phyloP scores from a whole-genome alignment of 2,113 vertebrate genomes.

The Tichodroma muraria region DNA sequence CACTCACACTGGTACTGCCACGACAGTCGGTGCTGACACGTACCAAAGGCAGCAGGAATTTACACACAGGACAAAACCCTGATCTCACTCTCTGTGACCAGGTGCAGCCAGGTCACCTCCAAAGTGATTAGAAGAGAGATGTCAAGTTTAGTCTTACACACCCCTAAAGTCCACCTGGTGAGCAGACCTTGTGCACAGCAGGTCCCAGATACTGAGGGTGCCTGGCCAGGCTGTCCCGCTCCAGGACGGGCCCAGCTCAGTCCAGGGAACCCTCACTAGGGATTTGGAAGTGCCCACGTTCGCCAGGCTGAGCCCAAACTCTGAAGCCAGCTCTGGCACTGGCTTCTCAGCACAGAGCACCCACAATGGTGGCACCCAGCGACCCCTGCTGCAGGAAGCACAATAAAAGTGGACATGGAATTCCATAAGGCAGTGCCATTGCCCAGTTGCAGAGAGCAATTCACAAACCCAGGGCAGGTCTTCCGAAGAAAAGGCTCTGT shows the following conservation, averaged over 20 bases:
- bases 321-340: not conserved
- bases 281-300: not conserved
- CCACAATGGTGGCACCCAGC: not conserved
- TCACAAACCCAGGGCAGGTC: not conserved
- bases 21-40: rapidly evolving
- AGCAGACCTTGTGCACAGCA: not conserved
- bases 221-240: not conserved
- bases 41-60: not conserved
- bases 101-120: not conserved
- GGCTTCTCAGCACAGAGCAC: not conserved
- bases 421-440: not conserved
- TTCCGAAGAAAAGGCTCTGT: not conserved
- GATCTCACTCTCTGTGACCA: not conserved
- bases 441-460: not conserved
- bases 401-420: not conserved
- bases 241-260: not conserved
- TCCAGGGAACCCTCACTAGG: rapidly evolving
- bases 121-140: not conserved
- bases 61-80: rapidly evolving
- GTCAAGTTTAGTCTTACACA: not conserved
- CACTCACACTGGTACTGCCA: rapidly evolving
- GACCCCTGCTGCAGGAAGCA: not conserved
- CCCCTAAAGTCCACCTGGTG: not conserved
- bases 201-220: not conserved
- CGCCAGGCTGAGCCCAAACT: not conserved